A percentile compares a stretch with the other conserved stretches of the same genome.
Evolutionary conservation across 2,113 vertebrate species (phyloP).

Genomic region (Erpornis zantholeuca): DNA sequence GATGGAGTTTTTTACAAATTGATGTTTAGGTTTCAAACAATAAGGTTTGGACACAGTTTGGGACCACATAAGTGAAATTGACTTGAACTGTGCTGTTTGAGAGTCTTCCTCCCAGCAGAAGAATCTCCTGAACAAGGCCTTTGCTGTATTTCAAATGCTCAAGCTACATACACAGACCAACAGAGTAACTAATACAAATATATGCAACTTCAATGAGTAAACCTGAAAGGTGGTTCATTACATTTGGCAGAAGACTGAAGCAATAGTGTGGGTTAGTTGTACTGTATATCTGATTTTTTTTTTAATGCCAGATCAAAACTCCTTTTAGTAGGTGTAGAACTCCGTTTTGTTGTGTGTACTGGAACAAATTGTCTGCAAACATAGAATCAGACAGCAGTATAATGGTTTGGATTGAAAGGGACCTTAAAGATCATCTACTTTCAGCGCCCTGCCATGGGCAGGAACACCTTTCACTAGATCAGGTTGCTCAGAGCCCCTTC

Average conservation of each 20-base stretch:
- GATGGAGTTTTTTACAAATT: background rate
- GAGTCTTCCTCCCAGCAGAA: background rate
- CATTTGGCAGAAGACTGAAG: background rate
- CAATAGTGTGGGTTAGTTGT: background rate
- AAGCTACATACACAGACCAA: background rate
- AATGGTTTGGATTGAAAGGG: background rate
- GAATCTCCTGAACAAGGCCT: background rate
- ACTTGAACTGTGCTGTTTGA: background rate
- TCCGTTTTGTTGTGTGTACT: background rate
- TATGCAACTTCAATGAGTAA: background rate
- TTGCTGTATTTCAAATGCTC: background rate
- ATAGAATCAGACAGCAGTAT: background rate
- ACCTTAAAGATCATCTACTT: background rate
- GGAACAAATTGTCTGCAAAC: background rate
- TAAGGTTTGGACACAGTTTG: background rate
- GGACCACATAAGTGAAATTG: background rate
- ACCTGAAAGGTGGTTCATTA: background rate
- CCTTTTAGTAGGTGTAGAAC: too few species aligned
- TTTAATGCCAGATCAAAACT: too few species aligned
- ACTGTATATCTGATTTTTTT: background rate
- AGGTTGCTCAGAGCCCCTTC: background rate
- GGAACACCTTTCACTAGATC: background rate
- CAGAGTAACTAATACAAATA: background rate
- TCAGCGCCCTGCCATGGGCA: background rate
- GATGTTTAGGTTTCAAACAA: background rate